A percentile compares a stretch with the other conserved stretches of the same genome.
Conservation (phyloP, 2,888 invertebrate species). For the Trissolcus brochymenae region DNA sequence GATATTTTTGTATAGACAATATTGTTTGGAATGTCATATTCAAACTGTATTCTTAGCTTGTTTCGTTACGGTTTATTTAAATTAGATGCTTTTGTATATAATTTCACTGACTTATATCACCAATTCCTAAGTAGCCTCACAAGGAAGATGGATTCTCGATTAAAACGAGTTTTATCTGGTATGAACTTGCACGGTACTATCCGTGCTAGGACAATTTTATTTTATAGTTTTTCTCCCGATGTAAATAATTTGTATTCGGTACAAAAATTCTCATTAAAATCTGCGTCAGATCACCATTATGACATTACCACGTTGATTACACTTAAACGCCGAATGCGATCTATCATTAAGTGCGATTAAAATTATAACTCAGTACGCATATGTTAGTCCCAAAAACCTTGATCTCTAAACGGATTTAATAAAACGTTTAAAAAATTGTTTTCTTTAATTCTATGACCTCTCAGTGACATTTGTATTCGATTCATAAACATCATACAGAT, state of each 20-base stretch:
- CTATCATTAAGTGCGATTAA: background rate
- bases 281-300: background rate
- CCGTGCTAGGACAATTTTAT: conserved; percentile 62
- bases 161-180: conserved; percentile 65
- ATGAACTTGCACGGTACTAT: conserved; percentile 68
- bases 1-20: too few species aligned
- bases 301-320: background rate
- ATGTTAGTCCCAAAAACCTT: too few species aligned
- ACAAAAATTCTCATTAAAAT: background rate
- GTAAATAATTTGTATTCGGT: background rate
- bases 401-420: too few species aligned
- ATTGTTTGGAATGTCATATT: too few species aligned
- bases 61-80: background rate
- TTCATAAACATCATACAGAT: too few species aligned
- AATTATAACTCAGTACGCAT: background rate
- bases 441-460: too few species aligned
- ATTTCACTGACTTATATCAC: conserved; percentile 2
- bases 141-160: conserved; percentile 16
- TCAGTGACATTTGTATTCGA: too few species aligned
- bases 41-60: background rate
- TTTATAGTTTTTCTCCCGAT: conserved; percentile 4
- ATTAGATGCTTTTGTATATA: background rate
- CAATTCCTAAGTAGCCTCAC: conserved; percentile 4
- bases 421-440: too few species aligned
- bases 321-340: too few species aligned